Base-by-base conservation (phyloP, 2,888 invertebrate species). In the Nomada goodeniana region DNA sequence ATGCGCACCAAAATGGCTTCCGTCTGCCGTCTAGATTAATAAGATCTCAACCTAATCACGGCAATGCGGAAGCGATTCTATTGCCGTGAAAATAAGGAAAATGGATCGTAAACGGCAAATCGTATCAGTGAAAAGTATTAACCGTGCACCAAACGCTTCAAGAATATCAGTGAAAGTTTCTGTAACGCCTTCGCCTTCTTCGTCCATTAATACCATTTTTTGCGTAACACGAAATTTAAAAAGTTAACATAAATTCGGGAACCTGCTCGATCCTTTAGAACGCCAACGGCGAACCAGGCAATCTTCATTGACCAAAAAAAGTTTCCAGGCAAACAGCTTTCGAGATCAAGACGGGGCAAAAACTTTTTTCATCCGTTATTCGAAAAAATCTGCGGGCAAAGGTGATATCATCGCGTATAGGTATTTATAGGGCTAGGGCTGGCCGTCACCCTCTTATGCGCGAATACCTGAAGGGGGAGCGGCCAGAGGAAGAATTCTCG, bases 401-500 rank as follows among this genome's bases (percentile, higher is more conserved):
- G 73, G 50, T 65, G 81, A 83, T 85, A 88, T 89, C 76, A 75
- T 80, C 81, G 81, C 74, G 82, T 74, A 77, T 84, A 80, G 86
- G 84, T 89, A 88, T 86, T 87, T 88, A 89, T 88, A 83, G 84
- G 83, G 75, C 47, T 76, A 84, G 71, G 84, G 80, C 84, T 80
- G 76, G 80, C 84, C 88, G 86, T 86, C 85, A 90, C 85, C 82
- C 86, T 87, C 86, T 89, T 86, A 88, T 79, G 80, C 77, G 86
- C 83, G 81, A 87, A 88, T 88, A 89, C 85, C 86, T 86, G 89
- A 78, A 83, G 78, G 82, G 87, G 85, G 86, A 88, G 80, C 71
- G 84, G 89, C 86, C 86, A 82, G 90, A 91, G 90, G 90, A 91
- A 90, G 93, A 93, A 93, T 93, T 93, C 92, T 93, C 92, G 91